A percentile compares a stretch with the other conserved stretches of the same genome.
phyloP scores from a whole-genome alignment of 2,888 invertebrate genomes.

The Erebia epiphron region DNA sequence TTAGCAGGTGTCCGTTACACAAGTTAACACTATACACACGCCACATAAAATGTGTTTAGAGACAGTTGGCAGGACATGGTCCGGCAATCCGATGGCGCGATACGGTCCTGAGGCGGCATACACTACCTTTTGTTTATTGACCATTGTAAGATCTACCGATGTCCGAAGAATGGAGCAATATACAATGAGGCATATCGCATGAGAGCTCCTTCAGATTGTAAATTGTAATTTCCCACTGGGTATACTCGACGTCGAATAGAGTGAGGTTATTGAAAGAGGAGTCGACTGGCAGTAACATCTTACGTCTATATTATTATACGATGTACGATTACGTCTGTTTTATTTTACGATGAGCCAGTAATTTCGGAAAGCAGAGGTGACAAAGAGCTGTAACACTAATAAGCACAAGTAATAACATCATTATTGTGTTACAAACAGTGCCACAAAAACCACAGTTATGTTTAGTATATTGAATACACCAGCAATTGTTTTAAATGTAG shows the following conservation, averaged over 20 bases:
- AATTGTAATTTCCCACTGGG: conserved; percentile 25
- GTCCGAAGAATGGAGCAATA: conserved; percentile 61
- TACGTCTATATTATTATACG: too few species aligned
- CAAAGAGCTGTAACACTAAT: too few species aligned
- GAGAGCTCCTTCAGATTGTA: conserved; percentile 36
- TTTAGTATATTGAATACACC: too few species aligned
- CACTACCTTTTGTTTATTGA: conserved; percentile 74
- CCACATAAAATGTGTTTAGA: conserved; percentile 66
- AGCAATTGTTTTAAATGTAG: too few species aligned
- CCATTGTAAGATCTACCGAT: conserved; percentile 63
- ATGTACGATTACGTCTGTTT: too few species aligned
- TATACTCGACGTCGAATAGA: conserved; percentile 8
- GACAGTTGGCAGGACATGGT: conserved; percentile 74
- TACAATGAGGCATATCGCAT: conserved; percentile 52
- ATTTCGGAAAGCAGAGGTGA: too few species aligned
- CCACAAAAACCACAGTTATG: too few species aligned
- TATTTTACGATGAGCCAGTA: too few species aligned
- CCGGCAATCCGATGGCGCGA: conserved; percentile 69
- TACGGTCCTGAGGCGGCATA: conserved; percentile 61
- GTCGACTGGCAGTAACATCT: too few species aligned
- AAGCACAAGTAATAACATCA: too few species aligned
- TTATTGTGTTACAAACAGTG: too few species aligned
- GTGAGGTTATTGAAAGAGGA: background rate
- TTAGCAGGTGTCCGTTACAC: conserved; percentile 35
- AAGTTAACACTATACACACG: conserved; percentile 56